These are phyloP conservation scores for Drosophila setifemur DNA, from an alignment of 1,140 invertebrate genomes.

Conservation along the genomic window DNA sequence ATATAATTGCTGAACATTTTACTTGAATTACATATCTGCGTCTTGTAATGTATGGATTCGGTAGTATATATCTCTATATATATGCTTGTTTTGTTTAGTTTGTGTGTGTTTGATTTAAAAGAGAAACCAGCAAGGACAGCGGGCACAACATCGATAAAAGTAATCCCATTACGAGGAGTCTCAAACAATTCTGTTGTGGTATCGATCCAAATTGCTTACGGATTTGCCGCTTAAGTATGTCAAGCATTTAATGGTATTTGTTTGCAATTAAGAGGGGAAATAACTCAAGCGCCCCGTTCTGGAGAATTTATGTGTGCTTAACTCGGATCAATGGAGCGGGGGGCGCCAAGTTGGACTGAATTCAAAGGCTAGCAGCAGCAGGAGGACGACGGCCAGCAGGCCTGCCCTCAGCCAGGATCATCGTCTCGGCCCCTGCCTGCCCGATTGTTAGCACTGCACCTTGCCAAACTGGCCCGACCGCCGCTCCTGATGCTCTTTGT, in stretches of 20 bases:
- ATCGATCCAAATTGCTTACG: slow-evolving; percentile 27
- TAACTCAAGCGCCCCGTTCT: not conserved
- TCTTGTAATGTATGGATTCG: slow-evolving; percentile 52
- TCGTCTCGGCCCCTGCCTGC: slow-evolving; percentile 46
- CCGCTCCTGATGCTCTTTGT: slow-evolving; percentile 78
- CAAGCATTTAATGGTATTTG: slow-evolving; percentile 52
- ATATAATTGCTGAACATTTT: slow-evolving; percentile 79
- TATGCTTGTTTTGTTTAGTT: slow-evolving; percentile 43
- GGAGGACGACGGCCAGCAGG: slow-evolving; percentile 53
- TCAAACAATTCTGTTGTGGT: slow-evolving; percentile 22
- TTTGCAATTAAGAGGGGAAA: slow-evolving; percentile 45
- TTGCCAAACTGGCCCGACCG: slow-evolving; percentile 69
- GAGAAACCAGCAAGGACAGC: slow-evolving; percentile 35
- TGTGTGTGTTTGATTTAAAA: slow-evolving; percentile 43
- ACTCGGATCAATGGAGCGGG: slow-evolving; percentile 25
- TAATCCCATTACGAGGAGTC: slow-evolving; percentile 1
- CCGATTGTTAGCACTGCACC: slow-evolving; percentile 81
- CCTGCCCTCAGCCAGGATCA: slow-evolving; percentile 71
- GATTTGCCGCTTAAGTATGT: slow-evolving; percentile 61
- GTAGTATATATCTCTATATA: slow-evolving; percentile 52
- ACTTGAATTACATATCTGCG: slow-evolving; percentile 65
- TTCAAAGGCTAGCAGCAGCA: slow-evolving; percentile 60
- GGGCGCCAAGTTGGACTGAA: slow-evolving; percentile 33
- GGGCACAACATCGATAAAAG: slow-evolving; percentile 26
- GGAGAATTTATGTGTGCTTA: slow-evolving; percentile 1